Percentiles rank a stretch among this genome's conserved stretches.
Conservation (phyloP, 1,140 invertebrate species). For the Papilio machaon region DNA sequence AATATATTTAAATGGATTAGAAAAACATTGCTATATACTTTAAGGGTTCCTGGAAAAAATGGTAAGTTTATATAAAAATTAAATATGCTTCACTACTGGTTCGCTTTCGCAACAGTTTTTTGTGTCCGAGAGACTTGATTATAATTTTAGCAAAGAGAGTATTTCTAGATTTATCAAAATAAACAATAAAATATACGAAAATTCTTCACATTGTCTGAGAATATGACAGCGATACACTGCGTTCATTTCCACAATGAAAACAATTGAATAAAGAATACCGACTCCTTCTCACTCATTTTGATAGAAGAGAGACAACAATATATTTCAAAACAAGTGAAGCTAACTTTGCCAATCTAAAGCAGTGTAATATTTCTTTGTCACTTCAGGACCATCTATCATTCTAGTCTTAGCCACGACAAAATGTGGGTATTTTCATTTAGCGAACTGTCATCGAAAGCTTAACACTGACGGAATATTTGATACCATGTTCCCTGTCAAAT, state of each 20-base stretch:
- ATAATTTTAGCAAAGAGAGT: background rate
- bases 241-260: too few species aligned
- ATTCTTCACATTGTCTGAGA: background rate
- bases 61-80: too few species aligned
- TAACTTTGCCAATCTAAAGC: slow-evolving; percentile 12
- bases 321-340: background rate
- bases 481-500: background rate
- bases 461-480: slow-evolving; percentile 25
- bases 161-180: background rate
- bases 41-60: too few species aligned
- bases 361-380: slow-evolving; percentile 35
- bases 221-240: background rate
- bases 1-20: too few species aligned
- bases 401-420: slow-evolving; percentile 29
- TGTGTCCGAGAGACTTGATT: too few species aligned
- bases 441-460: background rate
- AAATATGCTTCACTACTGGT: too few species aligned
- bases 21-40: too few species aligned
- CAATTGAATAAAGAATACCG: too few species aligned
- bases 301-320: too few species aligned
- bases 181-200: background rate
- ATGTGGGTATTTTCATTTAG: slow-evolving; percentile 31
- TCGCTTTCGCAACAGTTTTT: too few species aligned
- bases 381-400: slow-evolving; percentile 22
- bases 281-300: too few species aligned